Base-by-base conservation (phyloP, 1,140 invertebrate species). In the Philaenus spumarius region DNA sequence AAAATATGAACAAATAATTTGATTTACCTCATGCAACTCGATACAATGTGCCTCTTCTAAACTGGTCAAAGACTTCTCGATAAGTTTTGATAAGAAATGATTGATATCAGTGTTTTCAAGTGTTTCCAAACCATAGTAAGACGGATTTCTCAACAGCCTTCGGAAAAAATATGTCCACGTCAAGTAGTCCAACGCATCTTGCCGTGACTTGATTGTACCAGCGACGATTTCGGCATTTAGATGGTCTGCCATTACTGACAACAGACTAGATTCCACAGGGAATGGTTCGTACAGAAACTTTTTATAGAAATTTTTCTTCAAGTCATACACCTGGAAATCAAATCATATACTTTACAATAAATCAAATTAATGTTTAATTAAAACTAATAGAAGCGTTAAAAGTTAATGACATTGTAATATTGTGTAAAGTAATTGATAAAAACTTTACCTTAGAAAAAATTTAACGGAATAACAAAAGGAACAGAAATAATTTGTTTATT, bases 211-310 rank as follows among this genome's bases (percentile, higher is more conserved):
- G 24, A 99, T 90, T 0, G 95, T 98, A 61, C 91, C 82, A 35
- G 83, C 77, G 14, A 73, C 71, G 37, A 90, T 90, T 79, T 99
- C 97, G 1, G 97, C 97, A 76, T 99, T 99, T 45, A 99, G 79
- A 74, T 99, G 97, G 74, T 99, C 97, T 0, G 95, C 82, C 12
- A 99, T 72, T 0, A 97, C 95, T 54, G 84, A 80, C 6, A 98
- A 72, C 14, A 99, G 73, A 72, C 87, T 95, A 0, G 95, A 98
- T 72, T 99, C 97, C 0, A 99, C 96, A 0, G 97, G 97, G 73
- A 99, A 99, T 0, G 97, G 97, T 72, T 99, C 95, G 71, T 99
- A 98, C 0, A 99, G 73, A 73, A 99, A 99, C 71, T 97, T 97
- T 70, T 97, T 97, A 75, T 99, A 99, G 77, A 98, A 99, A 71